A percentile compares a stretch with the other conserved stretches of the same genome.
These are phyloP conservation scores for Ammodytes dubius DNA, from an alignment of 2,113 vertebrate genomes.

Conservation along the genomic window DNA sequence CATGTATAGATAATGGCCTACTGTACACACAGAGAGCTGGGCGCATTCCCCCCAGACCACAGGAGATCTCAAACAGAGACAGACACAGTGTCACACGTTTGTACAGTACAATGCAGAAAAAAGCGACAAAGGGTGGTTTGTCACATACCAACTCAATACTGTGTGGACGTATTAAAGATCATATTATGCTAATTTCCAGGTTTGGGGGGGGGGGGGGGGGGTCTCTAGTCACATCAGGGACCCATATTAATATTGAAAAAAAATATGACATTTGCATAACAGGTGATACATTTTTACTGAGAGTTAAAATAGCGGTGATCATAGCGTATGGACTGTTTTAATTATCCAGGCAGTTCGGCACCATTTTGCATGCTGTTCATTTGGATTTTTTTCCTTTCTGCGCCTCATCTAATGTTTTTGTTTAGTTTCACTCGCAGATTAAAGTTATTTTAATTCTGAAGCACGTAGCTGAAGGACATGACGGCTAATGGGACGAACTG, in stretches of 20 bases:
- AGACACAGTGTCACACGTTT: not conserved
- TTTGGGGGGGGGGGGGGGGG: too few species aligned
- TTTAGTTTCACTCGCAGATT: constrained; percentile 1
- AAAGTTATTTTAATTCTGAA: not conserved
- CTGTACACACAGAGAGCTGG: not conserved
- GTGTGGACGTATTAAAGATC: not conserved
- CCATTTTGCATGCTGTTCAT: not conserved
- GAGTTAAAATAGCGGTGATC: not conserved
- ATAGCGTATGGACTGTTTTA: not conserved
- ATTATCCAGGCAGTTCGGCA: not conserved
- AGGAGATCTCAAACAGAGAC: not conserved
- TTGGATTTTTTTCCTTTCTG: not conserved
- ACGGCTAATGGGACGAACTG: not conserved
- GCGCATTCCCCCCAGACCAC: not conserved
- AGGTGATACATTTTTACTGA: too few species aligned
- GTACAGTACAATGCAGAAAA: not conserved
- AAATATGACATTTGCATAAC: too few species aligned
- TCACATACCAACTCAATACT: not conserved
- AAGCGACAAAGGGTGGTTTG: not conserved
- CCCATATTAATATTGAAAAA: too few species aligned
- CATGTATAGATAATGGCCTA: constrained; percentile 1
- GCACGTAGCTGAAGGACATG: not conserved
- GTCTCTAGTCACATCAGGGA: too few species aligned
- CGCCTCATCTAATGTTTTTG: not conserved
- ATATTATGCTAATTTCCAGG: too few species aligned